Evolutionary conservation across 2,888 invertebrate species (phyloP).

Genomic region (Eilema caniola): DNA sequence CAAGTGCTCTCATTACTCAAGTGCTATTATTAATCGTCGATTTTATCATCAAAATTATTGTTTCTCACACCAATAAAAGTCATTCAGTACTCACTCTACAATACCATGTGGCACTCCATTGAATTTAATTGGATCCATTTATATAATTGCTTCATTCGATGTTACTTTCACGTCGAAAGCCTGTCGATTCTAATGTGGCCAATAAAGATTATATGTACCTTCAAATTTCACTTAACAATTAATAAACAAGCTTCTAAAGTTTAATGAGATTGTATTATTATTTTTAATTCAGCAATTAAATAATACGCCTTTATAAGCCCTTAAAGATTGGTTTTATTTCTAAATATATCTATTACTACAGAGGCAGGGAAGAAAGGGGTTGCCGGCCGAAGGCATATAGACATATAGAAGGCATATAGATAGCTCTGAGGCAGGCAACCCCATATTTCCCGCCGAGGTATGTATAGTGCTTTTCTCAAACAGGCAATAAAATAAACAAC

Average conservation of each 20-base stretch:
- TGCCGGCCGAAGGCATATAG: too few relatives aligned
- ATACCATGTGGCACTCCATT: conserved; percentile 77
- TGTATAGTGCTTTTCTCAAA: too few relatives aligned
- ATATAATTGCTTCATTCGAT: conserved; percentile 81
- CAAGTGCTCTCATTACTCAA: conserved; percentile 55
- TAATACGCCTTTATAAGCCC: conserved; percentile 42
- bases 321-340: conserved; percentile 33
- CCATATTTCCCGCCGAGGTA: too few relatives aligned
- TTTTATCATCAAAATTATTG: conserved; percentile 79
- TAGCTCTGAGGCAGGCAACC: too few relatives aligned
- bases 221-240: conserved; percentile 67
- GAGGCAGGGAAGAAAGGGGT: too few relatives aligned
- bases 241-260: conserved; percentile 65
- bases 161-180: conserved; percentile 76
- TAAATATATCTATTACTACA: conserved; percentile 22
- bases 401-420: too few relatives aligned
- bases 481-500: too few relatives aligned
- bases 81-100: conserved; percentile 68
- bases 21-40: conserved; percentile 70
- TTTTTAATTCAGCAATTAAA: conserved; percentile 53
- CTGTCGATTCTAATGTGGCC: conserved; percentile 75
- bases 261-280: conserved; percentile 61
- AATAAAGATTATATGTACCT: conserved; percentile 75
- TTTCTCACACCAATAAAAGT: conserved; percentile 83
- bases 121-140: conserved; percentile 81